Evolutionary conservation across 2,797 vertebrate genomes (phyloP), one percentile per base, ranked within the genome.

Genomic region (Hypotaenidia philippensis): DNA sequence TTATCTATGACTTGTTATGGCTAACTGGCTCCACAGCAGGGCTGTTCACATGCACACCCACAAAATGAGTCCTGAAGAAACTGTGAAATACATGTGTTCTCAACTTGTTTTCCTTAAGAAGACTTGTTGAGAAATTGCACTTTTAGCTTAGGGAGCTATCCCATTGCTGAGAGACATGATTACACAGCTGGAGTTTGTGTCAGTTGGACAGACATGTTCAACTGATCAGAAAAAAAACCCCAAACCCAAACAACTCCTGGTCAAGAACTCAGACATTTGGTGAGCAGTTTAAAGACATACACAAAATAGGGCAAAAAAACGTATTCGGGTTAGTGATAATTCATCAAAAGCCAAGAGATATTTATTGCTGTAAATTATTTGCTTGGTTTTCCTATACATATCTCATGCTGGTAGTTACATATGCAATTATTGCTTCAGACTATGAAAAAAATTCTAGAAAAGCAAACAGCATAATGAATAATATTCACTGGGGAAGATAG

Each of bases 381-480:
- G 8, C 41, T 87, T 22, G 2, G 11, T 88, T 77, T 78, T 49
- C 47, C 63, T 41, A 1, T 49, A 71, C 29, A 6, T 60, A 20
- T 82, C 49, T 89, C 38, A 0, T 80, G 15, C 55, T 71, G 32
- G 55, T 81, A 83, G 64, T 77, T 90, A 60, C 44, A 60, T 83
- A 75, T 76, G 69, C 86, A 88, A 71, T 89, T 93, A 91, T 65
- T 89, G 40, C 38, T 94, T 96, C 89, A 92, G 82, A 91, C 70
- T 49, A 75, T 18, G 57, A 47, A 66, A 71, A 71, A 93, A 89
- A 47, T 70, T 78, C 55, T 17, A 93, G 83, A 90, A 96, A 89
- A 87, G 72, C 80, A 91, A 96, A 91, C 77, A 93, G 60, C 41
- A 55, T 93, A 94, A 89, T 92, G 83, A 95, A 96, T 91, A 94